phyloP scores from a whole-genome alignment of 2,113 vertebrate genomes.

The Melanerpes formicivorus region DNA sequence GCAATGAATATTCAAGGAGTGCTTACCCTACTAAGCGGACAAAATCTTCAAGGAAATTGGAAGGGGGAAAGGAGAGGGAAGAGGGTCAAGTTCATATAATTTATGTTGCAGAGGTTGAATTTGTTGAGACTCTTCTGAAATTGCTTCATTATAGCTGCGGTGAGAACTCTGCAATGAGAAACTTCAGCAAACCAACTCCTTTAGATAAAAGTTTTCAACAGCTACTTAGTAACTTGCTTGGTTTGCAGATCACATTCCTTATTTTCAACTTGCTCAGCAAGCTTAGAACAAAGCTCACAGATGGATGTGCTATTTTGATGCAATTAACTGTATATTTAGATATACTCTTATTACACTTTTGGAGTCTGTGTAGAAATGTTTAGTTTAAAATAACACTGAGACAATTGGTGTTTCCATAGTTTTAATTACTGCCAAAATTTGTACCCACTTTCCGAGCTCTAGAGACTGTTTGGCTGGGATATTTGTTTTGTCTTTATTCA shows the following conservation, averaged over 20 bases:
- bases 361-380: constrained; percentile 49
- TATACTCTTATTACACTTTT: constrained; percentile 41
- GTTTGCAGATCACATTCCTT: constrained; percentile 60
- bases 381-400: constrained; percentile 67
- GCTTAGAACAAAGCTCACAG: constrained; percentile 61
- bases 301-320: constrained; percentile 62
- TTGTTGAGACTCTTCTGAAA: constrained; percentile 2
- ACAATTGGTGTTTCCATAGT: constrained; percentile 42
- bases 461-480: constrained; percentile 5
- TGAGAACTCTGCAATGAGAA: not conserved
- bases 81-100: constrained; percentile 11
- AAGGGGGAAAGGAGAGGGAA: constrained; percentile 3
- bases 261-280: constrained; percentile 50
- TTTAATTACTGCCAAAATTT: constrained; percentile 50
- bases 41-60: constrained; percentile 41
- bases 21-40: constrained; percentile 60
- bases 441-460: constrained; percentile 11
- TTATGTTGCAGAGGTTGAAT: not conserved
- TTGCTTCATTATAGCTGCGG: not conserved
- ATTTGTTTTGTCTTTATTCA: constrained; percentile 45
- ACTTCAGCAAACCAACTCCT: constrained; percentile 7
- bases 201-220: constrained; percentile 22
- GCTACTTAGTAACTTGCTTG: constrained; percentile 52
- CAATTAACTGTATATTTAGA: constrained; percentile 65
- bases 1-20: constrained; percentile 35